Evolutionary conservation across 2,888 invertebrate genomes (phyloP).

Genomic region (Cryptus viduatorius): DNA sequence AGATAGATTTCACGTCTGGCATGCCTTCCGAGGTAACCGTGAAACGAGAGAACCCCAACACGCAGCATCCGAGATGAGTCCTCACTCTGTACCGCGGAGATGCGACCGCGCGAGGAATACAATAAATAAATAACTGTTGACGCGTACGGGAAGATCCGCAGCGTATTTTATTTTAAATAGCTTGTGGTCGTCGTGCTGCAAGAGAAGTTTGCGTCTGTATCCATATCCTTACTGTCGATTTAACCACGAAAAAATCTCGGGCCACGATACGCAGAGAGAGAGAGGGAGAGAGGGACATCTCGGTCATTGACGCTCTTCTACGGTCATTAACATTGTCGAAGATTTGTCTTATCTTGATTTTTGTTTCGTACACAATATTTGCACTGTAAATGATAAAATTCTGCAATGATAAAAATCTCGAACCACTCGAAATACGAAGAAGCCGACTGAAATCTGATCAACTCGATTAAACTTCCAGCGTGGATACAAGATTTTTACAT

Average conservation of each 20-base stretch:
- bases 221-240: slow-evolving; percentile 52
- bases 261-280: not conserved
- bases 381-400: too few relatives aligned
- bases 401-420: too few relatives aligned
- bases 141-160: slow-evolving; percentile 16
- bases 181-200: slow-evolving; percentile 32
- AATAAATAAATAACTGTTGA: slow-evolving; percentile 42
- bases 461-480: too few relatives aligned
- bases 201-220: slow-evolving; percentile 30
- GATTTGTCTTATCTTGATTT: not conserved
- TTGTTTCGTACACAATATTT: not conserved
- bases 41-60: slow-evolving; percentile 41
- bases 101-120: slow-evolving; percentile 38
- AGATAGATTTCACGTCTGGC: slow-evolving; percentile 53
- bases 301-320: slow-evolving; percentile 48
- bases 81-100: slow-evolving; percentile 26
- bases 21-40: not conserved
- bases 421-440: too few relatives aligned
- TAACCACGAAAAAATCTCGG: slow-evolving; percentile 57
- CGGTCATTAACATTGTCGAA: slow-evolving; percentile 17
- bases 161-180: not conserved
- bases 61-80: slow-evolving; percentile 1
- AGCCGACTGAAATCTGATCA: too few relatives aligned
- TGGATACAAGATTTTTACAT: too few relatives aligned
- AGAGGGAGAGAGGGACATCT: not conserved